Evolutionary conservation across 2,797 vertebrate species (phyloP), one percentile per base, ranked within the genome.

Genomic region (Apogon talboti): DNA sequence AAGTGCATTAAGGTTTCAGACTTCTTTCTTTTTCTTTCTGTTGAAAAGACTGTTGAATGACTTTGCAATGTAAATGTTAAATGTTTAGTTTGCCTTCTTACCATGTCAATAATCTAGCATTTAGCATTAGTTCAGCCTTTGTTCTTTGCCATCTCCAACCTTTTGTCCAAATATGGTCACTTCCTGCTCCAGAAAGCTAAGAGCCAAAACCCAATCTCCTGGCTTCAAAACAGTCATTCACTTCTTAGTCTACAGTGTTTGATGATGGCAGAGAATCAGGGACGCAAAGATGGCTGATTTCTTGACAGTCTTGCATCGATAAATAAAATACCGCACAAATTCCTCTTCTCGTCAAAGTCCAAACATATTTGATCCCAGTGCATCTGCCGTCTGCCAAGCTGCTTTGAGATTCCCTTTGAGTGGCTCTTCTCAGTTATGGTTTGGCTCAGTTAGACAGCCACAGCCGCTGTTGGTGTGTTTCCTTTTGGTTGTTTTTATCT

Each of bases 401-500:
- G 35, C 74, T 80, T 66, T 68, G 50, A 73, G 61, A 64, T 79
- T 81, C 84, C 73, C 81, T 85, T 73, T 79, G 76, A 78, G 74
- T 72, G 74, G 81, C 42, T 88, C 77, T 57, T 48, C 68, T 82
- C 79, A 48, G 72, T 82, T 84, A 68, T 68, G 83, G 84, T 83
- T 88, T 89, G 89, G 87, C 87, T 86, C 83, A 11, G 52, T 46
- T 52, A 44, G 58, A 56, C 71, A 70, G 74, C 53, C 79, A 16
- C 67, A 71, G 77, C 59, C 35, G 18, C 61, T 41, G 7, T 56
- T 61, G 44, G 58, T 42, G 55, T 74, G 62, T 78, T 83, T 74
- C 66, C 43, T 49, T 66, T 75, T 73, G 56, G 44, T 71, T 56
- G 21, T 71, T 58, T 83, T 76, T 72, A 62, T 77, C 79, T 75